Conservation (phyloP, 2,113 vertebrate genomes). For the Leucoraja erinaceus region DNA sequence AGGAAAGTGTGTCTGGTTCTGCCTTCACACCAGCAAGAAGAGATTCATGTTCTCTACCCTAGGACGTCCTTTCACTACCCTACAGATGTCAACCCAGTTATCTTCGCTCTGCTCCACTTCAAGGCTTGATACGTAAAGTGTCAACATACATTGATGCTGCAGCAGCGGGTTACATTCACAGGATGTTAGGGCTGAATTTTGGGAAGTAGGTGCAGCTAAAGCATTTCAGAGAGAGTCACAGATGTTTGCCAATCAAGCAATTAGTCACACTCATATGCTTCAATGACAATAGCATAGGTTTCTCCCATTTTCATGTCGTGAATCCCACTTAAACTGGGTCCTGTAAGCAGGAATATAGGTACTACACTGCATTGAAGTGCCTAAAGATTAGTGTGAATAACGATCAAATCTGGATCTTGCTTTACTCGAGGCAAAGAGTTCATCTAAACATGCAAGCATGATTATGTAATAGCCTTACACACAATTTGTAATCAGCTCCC, state of each 20-base stretch:
- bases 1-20: no score
- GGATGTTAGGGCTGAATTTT: background rate
- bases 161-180: background rate
- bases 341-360: background rate
- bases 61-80: no score
- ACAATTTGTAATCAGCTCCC: background rate
- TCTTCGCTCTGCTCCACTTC: no score
- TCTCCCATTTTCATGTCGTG: background rate
- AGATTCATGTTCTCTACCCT: background rate
- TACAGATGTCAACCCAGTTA: background rate
- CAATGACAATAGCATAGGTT: background rate
- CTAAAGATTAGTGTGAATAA: background rate
- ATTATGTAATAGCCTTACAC: background rate
- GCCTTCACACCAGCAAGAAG: background rate
- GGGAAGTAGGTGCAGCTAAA: background rate
- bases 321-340: background rate
- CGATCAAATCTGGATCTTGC: background rate
- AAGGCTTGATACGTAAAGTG: background rate
- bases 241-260: background rate
- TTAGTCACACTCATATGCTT: background rate
- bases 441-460: background rate
- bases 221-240: background rate
- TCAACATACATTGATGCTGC: background rate
- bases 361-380: background rate
- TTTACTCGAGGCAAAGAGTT: background rate